Percentiles rank a stretch among this genome's conserved stretches.
Evolutionary conservation across 2,797 vertebrate genomes (phyloP).

Genomic region (Carduelis carduelis): DNA sequence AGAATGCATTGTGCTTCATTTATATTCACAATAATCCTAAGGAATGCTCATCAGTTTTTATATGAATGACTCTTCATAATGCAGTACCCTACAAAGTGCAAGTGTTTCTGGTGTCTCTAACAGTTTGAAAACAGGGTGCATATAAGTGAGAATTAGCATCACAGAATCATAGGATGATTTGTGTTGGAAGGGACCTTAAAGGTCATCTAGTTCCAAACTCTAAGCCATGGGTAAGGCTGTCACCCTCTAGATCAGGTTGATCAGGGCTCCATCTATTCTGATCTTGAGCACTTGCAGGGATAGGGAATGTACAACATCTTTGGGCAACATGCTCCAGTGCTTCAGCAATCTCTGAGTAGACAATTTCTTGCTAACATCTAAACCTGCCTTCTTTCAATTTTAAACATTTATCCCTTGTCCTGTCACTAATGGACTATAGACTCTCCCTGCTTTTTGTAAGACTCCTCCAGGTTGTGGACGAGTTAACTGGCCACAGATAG

Average conservation of each 20-base stretch:
- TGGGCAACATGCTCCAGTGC: background rate
- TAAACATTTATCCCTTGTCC: background rate
- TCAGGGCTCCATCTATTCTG: background rate
- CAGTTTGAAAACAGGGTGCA: background rate
- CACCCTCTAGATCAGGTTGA: background rate
- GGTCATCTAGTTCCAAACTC: background rate
- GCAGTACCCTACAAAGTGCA: background rate
- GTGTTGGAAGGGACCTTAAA: background rate
- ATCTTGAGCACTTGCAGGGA: background rate
- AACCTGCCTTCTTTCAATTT: background rate
- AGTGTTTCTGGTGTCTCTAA: background rate
- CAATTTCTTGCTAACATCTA: background rate
- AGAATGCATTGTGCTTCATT: background rate
- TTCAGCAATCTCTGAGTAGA: background rate
- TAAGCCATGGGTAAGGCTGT: fast-evolving
- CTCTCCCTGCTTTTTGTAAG: background rate
- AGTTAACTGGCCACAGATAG: background rate
- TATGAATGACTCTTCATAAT: background rate
- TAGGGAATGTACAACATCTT: too few relatives aligned
- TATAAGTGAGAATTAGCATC: background rate
- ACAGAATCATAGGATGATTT: background rate
- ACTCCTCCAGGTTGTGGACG: background rate
- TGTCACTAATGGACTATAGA: background rate
- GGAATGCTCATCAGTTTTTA: background rate
- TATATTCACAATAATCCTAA: background rate